Evolutionary conservation across 2,888 invertebrate species (phyloP).

Genomic region (Idaea aversata): DNA sequence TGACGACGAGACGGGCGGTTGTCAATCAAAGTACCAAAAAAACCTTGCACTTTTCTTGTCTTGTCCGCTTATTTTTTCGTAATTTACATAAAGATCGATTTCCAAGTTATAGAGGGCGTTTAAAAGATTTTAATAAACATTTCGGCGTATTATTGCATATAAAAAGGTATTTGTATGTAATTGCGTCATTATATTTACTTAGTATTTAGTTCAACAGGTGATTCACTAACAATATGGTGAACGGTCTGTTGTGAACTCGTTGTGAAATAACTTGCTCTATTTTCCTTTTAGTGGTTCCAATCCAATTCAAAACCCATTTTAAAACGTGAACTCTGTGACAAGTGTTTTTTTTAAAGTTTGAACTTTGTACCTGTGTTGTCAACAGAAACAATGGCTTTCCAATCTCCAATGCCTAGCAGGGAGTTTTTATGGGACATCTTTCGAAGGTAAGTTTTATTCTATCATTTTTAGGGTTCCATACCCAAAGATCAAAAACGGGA

Average conservation of each 20-base stretch:
- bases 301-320: background rate
- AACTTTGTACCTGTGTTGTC: background rate
- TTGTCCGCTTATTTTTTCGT: background rate
- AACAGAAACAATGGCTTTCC: conserved; percentile 67
- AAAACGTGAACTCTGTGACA: background rate
- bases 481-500: no score
- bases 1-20: no score
- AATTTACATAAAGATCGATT: background rate
- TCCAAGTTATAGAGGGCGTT: background rate
- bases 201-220: background rate
- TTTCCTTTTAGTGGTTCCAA: background rate
- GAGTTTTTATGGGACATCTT: conserved; percentile 91
- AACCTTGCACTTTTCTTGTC: no score
- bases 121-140: background rate
- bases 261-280: background rate
- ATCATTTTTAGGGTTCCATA: background rate
- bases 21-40: no score
- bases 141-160: background rate
- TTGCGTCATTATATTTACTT: background rate
- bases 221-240: background rate
- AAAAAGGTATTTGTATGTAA: background rate
- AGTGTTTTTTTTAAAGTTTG: background rate
- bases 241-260: background rate
- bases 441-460: conserved; percentile 80
- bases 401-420: conserved; percentile 86